These are phyloP conservation scores for Aurelia aurita DNA, from an alignment of 30 jellyfish, hydroid and myxozoan genomes.

Conservation along the genomic window DNA sequence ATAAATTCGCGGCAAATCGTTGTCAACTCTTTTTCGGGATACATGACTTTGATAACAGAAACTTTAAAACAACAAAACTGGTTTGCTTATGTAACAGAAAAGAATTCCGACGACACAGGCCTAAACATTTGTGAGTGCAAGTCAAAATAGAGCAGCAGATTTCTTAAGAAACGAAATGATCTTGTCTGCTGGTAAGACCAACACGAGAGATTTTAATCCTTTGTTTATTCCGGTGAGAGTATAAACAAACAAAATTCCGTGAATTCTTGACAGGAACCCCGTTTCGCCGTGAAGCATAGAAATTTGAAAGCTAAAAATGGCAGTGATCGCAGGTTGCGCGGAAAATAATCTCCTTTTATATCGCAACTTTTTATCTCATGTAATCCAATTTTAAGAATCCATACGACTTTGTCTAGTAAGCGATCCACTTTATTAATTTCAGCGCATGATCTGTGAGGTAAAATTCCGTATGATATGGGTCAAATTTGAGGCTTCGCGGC, in stretches of 20 bases:
- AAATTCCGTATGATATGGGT: slow-evolving; percentile 45
- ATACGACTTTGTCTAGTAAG: slow-evolving; percentile 35
- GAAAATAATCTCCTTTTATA: slow-evolving; percentile 30
- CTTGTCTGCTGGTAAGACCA: slow-evolving; percentile 3
- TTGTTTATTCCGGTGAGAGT: slow-evolving; percentile 45
- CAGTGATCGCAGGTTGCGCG: slow-evolving; percentile 16
- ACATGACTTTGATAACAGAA: too few species aligned
- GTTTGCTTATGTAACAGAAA: too few species aligned
- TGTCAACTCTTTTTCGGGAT: too few species aligned
- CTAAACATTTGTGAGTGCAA: too few species aligned
- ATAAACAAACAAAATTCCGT: slow-evolving; percentile 11
- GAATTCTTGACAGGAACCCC: slow-evolving; percentile 39
- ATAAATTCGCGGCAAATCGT: too few species aligned
- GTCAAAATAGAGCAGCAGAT: too few species aligned
- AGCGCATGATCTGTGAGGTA: slow-evolving; percentile 41
- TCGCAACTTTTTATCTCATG: slow-evolving; percentile 47
- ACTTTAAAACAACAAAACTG: too few species aligned
- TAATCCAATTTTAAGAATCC: slow-evolving; percentile 63
- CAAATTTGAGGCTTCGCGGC: slow-evolving; percentile 58
- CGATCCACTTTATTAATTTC: slow-evolving; percentile 61
- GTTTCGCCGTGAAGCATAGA: too few species aligned
- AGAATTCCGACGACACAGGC: too few species aligned
- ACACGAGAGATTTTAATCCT: slow-evolving; percentile 2
- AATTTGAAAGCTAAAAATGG: background rate
- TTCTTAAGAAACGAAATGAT: background rate